Conservation (phyloP, 2,113 vertebrate species). For the Phaetusa simplex region DNA sequence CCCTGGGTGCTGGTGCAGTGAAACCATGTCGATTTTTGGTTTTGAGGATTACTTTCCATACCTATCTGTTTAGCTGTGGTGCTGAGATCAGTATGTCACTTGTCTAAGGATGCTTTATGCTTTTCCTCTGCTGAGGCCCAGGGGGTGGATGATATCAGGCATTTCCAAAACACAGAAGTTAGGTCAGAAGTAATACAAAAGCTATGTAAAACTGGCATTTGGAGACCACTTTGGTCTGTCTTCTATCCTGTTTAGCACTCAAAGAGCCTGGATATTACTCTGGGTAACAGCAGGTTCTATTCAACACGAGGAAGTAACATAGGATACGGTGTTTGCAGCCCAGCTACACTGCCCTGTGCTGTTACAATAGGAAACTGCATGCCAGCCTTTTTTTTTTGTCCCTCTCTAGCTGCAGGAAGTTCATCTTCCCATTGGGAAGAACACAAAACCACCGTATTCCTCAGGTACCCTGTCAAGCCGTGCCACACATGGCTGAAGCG, state of each 20-base stretch:
- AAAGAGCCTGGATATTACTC: not conserved
- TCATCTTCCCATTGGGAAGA: not conserved
- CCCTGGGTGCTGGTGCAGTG: not conserved
- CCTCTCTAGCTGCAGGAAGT: not conserved
- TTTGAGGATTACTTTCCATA: not conserved
- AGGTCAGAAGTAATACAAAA: not conserved
- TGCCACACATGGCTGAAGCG: fast-evolving
- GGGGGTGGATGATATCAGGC: fast-evolving
- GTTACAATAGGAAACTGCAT: not conserved
- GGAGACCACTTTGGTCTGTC: not conserved
- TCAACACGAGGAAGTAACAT: not conserved
- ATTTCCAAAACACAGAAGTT: not conserved
- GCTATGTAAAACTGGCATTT: not conserved
- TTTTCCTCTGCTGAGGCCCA: not conserved
- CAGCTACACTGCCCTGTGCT: not conserved
- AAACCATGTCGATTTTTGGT: slow-evolving; percentile 34
- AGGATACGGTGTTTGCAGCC: not conserved
- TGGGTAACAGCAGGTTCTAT: not conserved
- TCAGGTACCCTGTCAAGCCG: not conserved
- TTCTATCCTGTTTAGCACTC: not conserved
- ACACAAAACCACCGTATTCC: fast-evolving
- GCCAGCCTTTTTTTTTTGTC: not conserved
- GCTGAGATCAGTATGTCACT: not conserved
- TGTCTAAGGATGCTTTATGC: not conserved
- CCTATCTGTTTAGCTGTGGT: not conserved